Evolutionary conservation across 2,113 vertebrate species (phyloP), one percentile per base, ranked within the genome.

Genomic region (Eulemur macaco): DNA sequence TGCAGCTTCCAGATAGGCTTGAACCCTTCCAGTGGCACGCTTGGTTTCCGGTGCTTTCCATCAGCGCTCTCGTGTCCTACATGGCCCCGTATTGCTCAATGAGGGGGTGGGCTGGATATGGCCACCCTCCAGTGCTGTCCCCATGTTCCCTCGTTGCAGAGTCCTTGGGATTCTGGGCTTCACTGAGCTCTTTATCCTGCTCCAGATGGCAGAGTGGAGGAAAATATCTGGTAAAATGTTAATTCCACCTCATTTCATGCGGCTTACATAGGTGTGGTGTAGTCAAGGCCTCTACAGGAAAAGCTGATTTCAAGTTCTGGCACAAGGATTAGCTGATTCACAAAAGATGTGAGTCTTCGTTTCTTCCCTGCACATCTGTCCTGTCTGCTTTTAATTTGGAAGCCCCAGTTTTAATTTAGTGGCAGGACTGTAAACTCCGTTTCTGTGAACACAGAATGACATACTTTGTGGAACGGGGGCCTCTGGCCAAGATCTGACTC

Each of bases 361-460:
- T 98, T 98, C 97, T 98, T 96, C 96, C 97, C 96, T 96, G 97
- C 98, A 98, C 98, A 98, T 98, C 98, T 99, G 98, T 97, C 98
- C 97, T 98, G 98, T 98, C 99, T 99, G 98, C 98, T 99, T 99
- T 98, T 98, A 98, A 99, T 99, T 99, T 98, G 96, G 96, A 98
- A 98, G 96, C 98, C 98, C 97, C 96, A 98, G 94, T 98, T 99
- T 98, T 98, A 98, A 99, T 98, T 98, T 98, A 98, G 97, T 58
- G 81, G 94, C 95, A 94, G 80, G 98, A 96, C 95, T 98, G 90
- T 98, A 98, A 98, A 97, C 97, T 95, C 96, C 90, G 86, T 97
- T 98, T 98, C 98, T 98, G 96, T 98, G 98, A 98, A 98, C 98
- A 97, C 86, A 97, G 98, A 98, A 98, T 98, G 98, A 98, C 98